Base-by-base conservation (phyloP, 1,140 invertebrate species). In the Dinothrombium tinctorium region DNA sequence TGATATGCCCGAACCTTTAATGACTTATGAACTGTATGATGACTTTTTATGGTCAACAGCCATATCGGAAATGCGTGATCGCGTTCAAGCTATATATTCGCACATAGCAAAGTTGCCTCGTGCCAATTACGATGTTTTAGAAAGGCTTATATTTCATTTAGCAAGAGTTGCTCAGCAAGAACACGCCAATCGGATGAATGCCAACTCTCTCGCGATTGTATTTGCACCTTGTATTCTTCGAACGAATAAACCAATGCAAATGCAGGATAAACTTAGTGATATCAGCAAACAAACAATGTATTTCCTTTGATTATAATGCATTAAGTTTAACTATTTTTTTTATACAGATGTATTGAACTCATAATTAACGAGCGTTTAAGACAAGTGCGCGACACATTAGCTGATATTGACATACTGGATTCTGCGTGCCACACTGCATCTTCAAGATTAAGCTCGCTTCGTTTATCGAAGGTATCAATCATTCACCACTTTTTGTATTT, bases 141-240 rank as follows among this genome's bases (percentile, higher is more conserved):
- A 92, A 58, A 65, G 87, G 46, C 58, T 95, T 32, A 76, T 90
- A 52, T 90, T 90, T 53, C 87, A 95, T 61, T 59, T 95, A 47
- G 81, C 84, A 1, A 68, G 69, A 47, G 79, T 90, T 1, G 80
- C 81, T 0, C 60, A 75, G 14, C 72, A 82, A 50, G 83, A 90
- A 60, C 67, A 78, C 24, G 73, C 74, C 42, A 94, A 92, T 59
- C 71, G 80, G 43, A 95, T 95, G 87, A 80, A 74, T 47, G 67
- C 80, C 0, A 79, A 78, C 50, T 78, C 81, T 29, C 59, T 95
- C 39, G 81, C 87, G 14, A 87, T 92, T 48, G 81, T 94, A 33
- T 92, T 92, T 62, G 83, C 84, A 9, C 87, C 87, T 6, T 90
- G 83, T 59, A 77, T 94, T 38, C 61, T 94, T 41, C 65, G 83